Evolutionary conservation across 1,140 invertebrate species (phyloP), one percentile per base, ranked within the genome.

Genomic region (Trachymyrmex septentrionalis): DNA sequence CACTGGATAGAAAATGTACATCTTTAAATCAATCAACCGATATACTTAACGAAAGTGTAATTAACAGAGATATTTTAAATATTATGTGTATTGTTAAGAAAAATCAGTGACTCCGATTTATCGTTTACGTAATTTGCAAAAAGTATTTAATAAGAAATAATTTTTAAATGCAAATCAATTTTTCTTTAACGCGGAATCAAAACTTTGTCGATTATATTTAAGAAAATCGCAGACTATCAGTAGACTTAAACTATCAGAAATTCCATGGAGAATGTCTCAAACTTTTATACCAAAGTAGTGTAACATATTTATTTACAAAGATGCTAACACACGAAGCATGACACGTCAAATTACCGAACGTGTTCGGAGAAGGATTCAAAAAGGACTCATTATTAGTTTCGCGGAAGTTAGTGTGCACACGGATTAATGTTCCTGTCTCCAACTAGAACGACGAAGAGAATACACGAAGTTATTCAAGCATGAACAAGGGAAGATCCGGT

Each of bases 401-500:
- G 19, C 21, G 38, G 38, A 61, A 84, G 55, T 75, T 84, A 84
- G 80, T 30, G 24, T 38, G 38, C 44, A 75, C 69, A 19, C 48
- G 38, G 55, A 55, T 73, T 82, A 59, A 59, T 73, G 67, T 38
- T 82, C 80, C 53, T 72, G 69, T 44, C 38, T 34, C n/a, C 27
- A 50, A 82, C 38, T 73, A 61, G 38, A 73, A 61, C 27, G 4
- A 34, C 27, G 4, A 34, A n/a, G 19, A 59, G 64, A 38, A 57
- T 59, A 71, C 21, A 57, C 34, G 21, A 16, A 50, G 38, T 84
- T 75, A 24, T 19, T 27, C 80, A 48, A 75, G 69, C 55, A 86
- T 86, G 88, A 88, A 88, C 61, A 27, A 48, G n/a, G n/a, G 38
- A 10, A 55, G 53, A 76, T 67, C 21, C 53, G 55, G 24, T 38